Percentiles rank a stretch among this genome's conserved stretches.
These are phyloP conservation scores for Crematogaster levior DNA, from an alignment of 2,888 invertebrate species.

Conservation along the genomic window DNA sequence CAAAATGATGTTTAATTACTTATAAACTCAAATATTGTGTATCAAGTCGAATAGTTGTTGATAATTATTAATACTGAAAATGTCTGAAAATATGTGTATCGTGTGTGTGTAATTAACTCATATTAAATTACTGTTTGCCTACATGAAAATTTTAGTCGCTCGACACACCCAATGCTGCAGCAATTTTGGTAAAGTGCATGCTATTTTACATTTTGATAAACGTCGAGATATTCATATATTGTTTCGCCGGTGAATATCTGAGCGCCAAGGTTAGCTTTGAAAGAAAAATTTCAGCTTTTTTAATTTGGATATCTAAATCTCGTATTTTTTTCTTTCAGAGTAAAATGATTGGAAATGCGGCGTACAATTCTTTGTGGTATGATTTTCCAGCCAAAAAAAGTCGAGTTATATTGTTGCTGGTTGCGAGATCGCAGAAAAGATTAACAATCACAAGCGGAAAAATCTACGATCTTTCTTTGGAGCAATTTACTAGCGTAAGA, in stretches of 20 bases:
- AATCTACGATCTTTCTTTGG: conserved; percentile 61
- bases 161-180: conserved; percentile 7
- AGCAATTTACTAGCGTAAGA: conserved; percentile 62
- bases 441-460: conserved; percentile 64
- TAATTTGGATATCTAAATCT: background rate
- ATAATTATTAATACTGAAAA: background rate
- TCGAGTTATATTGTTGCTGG: conserved; percentile 54
- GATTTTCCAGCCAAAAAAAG: conserved; percentile 50
- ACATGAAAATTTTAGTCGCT: conserved; percentile 57
- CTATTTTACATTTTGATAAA: conserved; percentile 56
- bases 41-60: background rate
- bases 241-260: conserved; percentile 72
- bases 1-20: background rate
- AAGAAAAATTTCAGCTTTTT: background rate
- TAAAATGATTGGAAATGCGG: conserved; percentile 49
- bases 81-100: background rate
- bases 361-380: conserved; percentile 69
- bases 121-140: background rate
- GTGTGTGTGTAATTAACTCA: background rate
- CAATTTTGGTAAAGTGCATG: conserved; percentile 58
- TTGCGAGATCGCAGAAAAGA: conserved; percentile 58
- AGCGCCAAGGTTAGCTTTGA: conserved; percentile 62
- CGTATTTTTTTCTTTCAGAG: conserved; percentile 49
- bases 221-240: conserved; percentile 66
- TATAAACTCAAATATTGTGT: background rate